phyloP scores from a whole-genome alignment of 2,888 invertebrate species.

The Harpalus rufipes region DNA sequence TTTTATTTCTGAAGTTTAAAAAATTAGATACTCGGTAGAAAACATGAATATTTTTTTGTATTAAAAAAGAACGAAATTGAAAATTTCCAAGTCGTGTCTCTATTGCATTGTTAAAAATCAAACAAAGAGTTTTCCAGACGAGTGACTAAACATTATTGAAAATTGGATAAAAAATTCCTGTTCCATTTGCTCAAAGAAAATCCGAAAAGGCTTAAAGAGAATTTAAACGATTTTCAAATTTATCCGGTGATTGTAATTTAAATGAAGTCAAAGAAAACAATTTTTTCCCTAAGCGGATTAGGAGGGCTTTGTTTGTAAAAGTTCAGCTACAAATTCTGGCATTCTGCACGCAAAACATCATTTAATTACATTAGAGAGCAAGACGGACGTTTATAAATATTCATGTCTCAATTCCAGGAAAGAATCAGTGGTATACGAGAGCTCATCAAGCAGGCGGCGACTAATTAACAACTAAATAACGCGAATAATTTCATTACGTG shows the following conservation, averaged over 20 bases:
- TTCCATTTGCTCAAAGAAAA: background rate
- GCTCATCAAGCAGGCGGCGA: constrained; percentile 8
- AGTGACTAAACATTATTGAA: background rate
- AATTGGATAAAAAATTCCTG: background rate
- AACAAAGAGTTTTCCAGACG: background rate
- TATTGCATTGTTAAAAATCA: background rate
- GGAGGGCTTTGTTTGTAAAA: constrained; percentile 27
- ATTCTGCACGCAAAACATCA: constrained; percentile 42
- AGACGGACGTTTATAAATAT: constrained; percentile 30
- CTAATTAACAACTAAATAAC: constrained; percentile 39
- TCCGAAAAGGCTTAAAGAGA: constrained; percentile 9
- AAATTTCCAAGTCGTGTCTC: no score
- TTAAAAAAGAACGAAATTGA: background rate
- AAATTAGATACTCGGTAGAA: no score
- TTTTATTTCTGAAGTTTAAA: no score
- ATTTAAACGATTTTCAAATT: constrained; percentile 35
- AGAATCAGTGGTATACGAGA: constrained; percentile 7
- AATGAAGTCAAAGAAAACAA: constrained; percentile 49
- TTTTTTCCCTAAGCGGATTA: constrained; percentile 38
- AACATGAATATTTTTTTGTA: no score
- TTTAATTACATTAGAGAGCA: constrained; percentile 27
- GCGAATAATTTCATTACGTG: constrained; percentile 40
- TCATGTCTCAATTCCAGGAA: constrained; percentile 40
- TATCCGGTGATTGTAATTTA: constrained; percentile 20
- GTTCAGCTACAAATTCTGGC: constrained; percentile 22